phyloP scores from a whole-genome alignment of 2,888 invertebrate genomes.

The Leucoma salicis region DNA sequence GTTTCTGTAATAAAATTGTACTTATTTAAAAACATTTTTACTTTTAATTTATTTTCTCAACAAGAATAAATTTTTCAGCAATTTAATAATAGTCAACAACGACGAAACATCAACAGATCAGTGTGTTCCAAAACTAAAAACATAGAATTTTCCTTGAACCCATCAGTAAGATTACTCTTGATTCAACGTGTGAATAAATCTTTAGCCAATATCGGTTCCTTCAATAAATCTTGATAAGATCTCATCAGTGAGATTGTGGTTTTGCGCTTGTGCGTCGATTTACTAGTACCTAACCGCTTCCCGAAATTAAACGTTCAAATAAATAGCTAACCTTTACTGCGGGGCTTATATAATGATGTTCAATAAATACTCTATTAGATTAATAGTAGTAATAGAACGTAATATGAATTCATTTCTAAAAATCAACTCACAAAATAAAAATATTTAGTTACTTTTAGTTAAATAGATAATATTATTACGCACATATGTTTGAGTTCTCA shows the following conservation, averaged over 20 bases:
- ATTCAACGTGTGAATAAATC: constrained; percentile 1
- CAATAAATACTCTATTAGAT: background rate
- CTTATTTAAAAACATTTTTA: too few species aligned
- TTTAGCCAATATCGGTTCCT: background rate
- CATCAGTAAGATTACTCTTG: background rate
- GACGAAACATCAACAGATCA: too few species aligned
- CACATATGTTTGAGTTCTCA: too few species aligned
- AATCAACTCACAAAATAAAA: too few species aligned
- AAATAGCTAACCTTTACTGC: background rate
- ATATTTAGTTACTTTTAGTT: too few species aligned
- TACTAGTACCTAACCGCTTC: background rate
- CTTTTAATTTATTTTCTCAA: too few species aligned
- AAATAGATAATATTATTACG: too few species aligned
- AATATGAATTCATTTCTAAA: too few species aligned
- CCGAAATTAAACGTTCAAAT: constrained; percentile 1
- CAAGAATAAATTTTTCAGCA: too few species aligned
- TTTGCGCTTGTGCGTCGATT: background rate
- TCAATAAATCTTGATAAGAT: constrained; percentile 1
- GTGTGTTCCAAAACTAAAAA: too few species aligned
- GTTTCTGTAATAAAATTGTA: too few species aligned
- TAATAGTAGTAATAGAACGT: background rate
- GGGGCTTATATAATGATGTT: background rate
- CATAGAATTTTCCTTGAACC: background rate
- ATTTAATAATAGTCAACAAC: too few species aligned
- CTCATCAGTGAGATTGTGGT: background rate